Base-by-base conservation (phyloP, 2,113 vertebrate species). In the Psettodes erumei region DNA sequence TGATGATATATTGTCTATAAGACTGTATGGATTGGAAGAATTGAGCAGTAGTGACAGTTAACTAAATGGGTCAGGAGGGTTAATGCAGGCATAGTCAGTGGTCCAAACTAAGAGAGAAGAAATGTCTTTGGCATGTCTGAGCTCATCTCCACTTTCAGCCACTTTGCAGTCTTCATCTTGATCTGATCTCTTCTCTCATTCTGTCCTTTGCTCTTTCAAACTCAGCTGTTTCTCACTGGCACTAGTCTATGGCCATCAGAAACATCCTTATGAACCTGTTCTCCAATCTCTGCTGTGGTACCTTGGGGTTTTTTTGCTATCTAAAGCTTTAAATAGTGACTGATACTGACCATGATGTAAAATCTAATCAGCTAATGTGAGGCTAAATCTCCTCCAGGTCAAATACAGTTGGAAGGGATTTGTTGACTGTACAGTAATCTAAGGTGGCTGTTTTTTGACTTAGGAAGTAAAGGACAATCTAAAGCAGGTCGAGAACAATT, bases 71-170 rank as follows among this genome's bases (percentile, higher is more conserved):
- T 89, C 79, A 88, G 76, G 77, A 69, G 55, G 80, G 68, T 83
- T 62, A 67, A 25, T 65, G 68, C 54, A 66, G 75, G 59, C 81
- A 74, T 63, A 77, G 83, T 79, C 75, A 64, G 75, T 56, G 60
- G 69, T 82, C 83, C 82, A 86, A 88, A 82, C 83, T 84, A 56
- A 86, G 86, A 86, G 72, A 81, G 77, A 71, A 90, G 78, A 89
- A 86, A 93, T 92, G 89, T 88, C 79, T 79, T 54, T 87, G 90
- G 91, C 88, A 95, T 93, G 92, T 92, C 81, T 81, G 65, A 82
- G 83, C 86, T 86, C 92, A 81, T 92, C 91, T 94, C 93, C 86
- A 87, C 90, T 95, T 95, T 93, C 93, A 92, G 73, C 92, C 77
- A 93, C 86, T 89, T 89, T 93, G 94, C 93, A 93, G 69, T 93